Evolutionary conservation across 2,113 vertebrate genomes (phyloP), one percentile per base, ranked within the genome.

Genomic region (Corythornis madagascariensis): DNA sequence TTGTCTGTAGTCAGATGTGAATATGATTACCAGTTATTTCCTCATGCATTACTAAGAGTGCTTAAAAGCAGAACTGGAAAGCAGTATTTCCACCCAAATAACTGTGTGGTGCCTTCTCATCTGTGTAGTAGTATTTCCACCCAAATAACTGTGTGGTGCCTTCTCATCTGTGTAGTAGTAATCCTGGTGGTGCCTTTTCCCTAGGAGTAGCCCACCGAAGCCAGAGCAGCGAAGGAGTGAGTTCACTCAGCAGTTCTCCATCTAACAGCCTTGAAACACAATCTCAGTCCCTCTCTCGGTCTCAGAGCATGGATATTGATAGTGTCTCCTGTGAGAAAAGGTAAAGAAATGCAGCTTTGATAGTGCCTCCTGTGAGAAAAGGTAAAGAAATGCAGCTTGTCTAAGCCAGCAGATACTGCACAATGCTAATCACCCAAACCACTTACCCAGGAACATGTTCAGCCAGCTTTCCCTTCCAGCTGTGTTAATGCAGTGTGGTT

Each of bases 251-350:
- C 98, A 99, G 99, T 97, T 99, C 99, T 28, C 99, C 99, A 45
- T 99, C 99, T 61, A 99, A 99, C 97, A 99, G 99, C 98, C 98
- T 99, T 84, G 99, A 99, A 98, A 99, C 99, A 17, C 99, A 99
- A 60, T 99, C 99, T 90, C 99, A 99, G 96, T 99, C 98, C 92
- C 98, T 99, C 80, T 99, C 99, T 45, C 98, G 99, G 55, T 99
- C 99, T 35, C 99, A 99, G 97, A 99, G 99, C 98, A 99, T 99
- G 99, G 99, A 99, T 92, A 99, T 99, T 25, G 99, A 99, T 87
- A 98, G 99, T 55, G 98, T 98, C 95, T 98, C 99, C 95, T 99
- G 99, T 96, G 99, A 35, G 35, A 35, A 35, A 35, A 35, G 35
- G 35, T 35, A 35, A 35, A 35, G 35, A 35, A 35, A 35, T 35